Evolutionary conservation across 2,113 vertebrate genomes (phyloP).

Genomic region (Galbula dea): DNA sequence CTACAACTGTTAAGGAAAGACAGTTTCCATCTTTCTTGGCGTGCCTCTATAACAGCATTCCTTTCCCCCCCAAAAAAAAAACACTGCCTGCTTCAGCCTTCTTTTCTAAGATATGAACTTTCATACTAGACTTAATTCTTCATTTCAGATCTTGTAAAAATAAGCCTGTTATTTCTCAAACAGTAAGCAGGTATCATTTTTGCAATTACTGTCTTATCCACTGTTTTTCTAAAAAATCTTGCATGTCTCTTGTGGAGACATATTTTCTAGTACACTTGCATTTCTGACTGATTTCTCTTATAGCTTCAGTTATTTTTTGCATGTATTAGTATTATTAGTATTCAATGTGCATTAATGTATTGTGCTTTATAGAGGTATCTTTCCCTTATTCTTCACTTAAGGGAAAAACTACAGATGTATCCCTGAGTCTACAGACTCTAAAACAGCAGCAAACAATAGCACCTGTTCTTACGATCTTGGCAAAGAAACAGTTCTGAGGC

Average conservation of each 20-base stretch:
- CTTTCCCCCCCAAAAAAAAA: conserved; percentile 25
- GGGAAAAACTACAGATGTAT: neutral
- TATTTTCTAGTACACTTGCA: neutral
- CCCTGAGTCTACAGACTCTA: neutral
- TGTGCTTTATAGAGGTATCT: neutral
- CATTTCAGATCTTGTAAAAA: conserved; percentile 4
- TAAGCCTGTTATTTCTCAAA: neutral
- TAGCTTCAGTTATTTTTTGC: neutral
- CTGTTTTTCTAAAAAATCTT: neutral
- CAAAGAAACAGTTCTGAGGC: neutral
- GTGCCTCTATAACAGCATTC: conserved; percentile 45
- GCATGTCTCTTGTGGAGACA: neutral
- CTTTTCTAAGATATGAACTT: conserved; percentile 17
- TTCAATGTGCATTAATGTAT: neutral
- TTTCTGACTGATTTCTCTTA: neutral
- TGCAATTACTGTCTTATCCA: neutral
- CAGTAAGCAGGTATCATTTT: neutral
- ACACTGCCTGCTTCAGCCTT: conserved; percentile 45
- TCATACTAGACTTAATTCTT: neutral
- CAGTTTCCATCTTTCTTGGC: conserved; percentile 68
- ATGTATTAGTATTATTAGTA: neutral
- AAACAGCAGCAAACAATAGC: neutral
- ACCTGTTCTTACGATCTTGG: neutral
- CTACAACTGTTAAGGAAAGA: conserved; percentile 68
- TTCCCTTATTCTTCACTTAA: neutral